These are phyloP conservation scores for Progne subis DNA, from an alignment of 2,113 vertebrate species.

Conservation along the genomic window DNA sequence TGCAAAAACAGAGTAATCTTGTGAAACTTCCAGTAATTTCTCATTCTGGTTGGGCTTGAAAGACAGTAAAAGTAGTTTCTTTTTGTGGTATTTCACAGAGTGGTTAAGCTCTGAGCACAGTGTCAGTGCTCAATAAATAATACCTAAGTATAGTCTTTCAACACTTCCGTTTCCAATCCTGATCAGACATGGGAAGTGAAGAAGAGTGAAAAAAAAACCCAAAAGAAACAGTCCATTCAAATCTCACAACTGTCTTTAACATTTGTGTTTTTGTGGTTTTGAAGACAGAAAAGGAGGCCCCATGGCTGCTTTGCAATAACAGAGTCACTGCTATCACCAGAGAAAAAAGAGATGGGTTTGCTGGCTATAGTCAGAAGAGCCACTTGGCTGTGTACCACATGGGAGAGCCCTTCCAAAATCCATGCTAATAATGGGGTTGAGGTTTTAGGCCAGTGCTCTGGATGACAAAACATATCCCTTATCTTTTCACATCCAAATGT, in stretches of 20 bases:
- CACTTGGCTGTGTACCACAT: not conserved
- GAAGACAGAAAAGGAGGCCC: not conserved
- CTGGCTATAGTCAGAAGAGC: not conserved
- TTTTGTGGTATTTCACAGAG: conserved; percentile 29
- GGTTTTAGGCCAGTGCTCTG: not conserved
- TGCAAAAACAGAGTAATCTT: conserved; percentile 39
- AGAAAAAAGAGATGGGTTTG: not conserved
- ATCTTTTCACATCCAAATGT: not conserved
- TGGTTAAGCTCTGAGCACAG: conserved; percentile 5
- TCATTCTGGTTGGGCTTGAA: not conserved
- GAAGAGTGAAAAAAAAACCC: not conserved
- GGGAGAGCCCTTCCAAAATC: not conserved
- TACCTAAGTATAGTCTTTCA: conserved; percentile 27
- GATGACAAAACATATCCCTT: not conserved
- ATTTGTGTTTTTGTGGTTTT: not conserved
- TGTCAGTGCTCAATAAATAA: conserved; percentile 36
- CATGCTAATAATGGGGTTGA: not conserved
- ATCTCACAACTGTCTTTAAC: not conserved
- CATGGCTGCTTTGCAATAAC: not conserved
- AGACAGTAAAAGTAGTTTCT: not conserved
- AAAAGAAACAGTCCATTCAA: not conserved
- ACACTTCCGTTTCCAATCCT: not conserved
- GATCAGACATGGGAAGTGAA: conserved; percentile 1
- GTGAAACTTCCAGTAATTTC: conserved; percentile 52
- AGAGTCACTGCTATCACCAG: not conserved